Base-by-base conservation (phyloP, 2,888 invertebrate species). In the Lutraria lutraria region DNA sequence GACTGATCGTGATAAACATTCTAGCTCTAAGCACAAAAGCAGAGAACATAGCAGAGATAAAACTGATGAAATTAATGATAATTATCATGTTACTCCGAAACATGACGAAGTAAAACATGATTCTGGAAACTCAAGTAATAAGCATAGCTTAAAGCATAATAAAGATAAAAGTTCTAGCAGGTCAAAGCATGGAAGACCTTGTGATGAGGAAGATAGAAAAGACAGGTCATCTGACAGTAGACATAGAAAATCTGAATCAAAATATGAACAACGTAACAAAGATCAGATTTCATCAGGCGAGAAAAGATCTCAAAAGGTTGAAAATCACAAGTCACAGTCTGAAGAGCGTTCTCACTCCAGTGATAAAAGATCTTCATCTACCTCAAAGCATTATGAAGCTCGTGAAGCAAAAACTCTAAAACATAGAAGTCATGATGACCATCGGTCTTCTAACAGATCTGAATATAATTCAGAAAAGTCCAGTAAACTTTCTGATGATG, bases 321-420 rank as follows among this genome's bases (percentile, higher is more conserved):
- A 76, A 25, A 31, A 31, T n/a, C n/a, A n/a, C 12, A 8, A 63
- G 25, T 63, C 63, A n/a, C 63, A 19, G 16, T 15, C 13, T 16
- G 76, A 63, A 25, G 76, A 76, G 16, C 31, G 31, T 19, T 25
- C 16, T 21, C 21, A 10, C 16, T 34, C 31, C 4, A 19, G 21
- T 31, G 76, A 76, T 15, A 76, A 34, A 76, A 31, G 76, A 31
- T 76, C 29, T 31, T 76, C 76, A 34, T 76, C 76, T 76, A 76
- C 76, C 76, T 76, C 76, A 76, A 76, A 76, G 19, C 21, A 83
- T 82, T 52, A 80, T 88, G 63, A 63, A n/a, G 13, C 63, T 82
- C 63, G 63, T 84, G 60, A 60, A 79, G 12, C 56, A 56, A 87
- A 34, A 43, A 68, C 29, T 34, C 31, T 3, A 83, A 83, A 60